Evolutionary conservation across 1,140 invertebrate species (phyloP), one percentile per base, ranked within the genome.

Genomic region (Plodia interpunctella): DNA sequence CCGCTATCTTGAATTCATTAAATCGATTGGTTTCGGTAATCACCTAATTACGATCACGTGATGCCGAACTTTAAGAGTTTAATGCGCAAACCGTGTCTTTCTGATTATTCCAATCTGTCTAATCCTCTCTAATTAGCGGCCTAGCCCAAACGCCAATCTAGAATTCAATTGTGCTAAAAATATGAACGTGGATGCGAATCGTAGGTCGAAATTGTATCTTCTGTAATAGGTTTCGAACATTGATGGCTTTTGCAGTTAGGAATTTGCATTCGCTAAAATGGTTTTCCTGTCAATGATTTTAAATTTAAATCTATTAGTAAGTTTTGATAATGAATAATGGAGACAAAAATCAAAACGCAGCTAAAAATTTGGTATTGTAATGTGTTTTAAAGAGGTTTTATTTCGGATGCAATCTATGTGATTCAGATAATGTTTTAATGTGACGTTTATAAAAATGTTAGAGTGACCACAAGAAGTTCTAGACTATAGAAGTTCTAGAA

Each of bases 11-110:
- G 74, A 69, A 81, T 80, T 86, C 78, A 83, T 87, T 87, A 87
- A 73, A 89, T 87, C 84, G 87, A 89, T 89, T 87, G 76, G 87
- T 74, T 87, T 87, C 83, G 87, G 87, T 87, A 89, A 89, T 89
- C 80, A 84, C 79, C 83, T 89, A 81, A 89, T 87, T 86, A 86
- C 60, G 68, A 66, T 67, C 74, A 74, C 78, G 74, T 83, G 76
- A 81, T 85, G 76, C 70, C 68, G 57, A 66, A 81, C 70, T 83
- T 80, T 73, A 78, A 72, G 75, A 68, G 78, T 87, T 83, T 87
- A 88, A 86, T 88, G 84, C 82, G 83, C 78, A 68, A 87, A 84
- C 77, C 84, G 77, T 86, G 84, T 87, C 78, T 63, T 70, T 69
- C 74, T 80, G 76, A 83, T 83, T 83, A 81, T 78, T 70, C 72